Base-by-base conservation (phyloP, 2,113 vertebrate genomes). In the Larimichthys polyactis region DNA sequence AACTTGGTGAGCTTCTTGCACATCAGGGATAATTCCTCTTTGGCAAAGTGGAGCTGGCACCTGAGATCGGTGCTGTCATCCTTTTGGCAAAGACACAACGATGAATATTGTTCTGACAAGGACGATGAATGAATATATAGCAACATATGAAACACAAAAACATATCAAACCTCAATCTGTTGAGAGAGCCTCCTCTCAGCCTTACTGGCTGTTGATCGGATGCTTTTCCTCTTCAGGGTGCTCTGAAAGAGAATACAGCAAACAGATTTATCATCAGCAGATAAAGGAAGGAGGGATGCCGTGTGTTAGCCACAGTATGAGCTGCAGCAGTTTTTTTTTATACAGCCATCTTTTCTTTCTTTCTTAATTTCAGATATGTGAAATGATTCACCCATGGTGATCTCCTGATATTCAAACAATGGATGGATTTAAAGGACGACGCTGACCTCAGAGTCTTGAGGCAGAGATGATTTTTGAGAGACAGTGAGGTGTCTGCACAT, bases 1-100 rank as follows among this genome's bases (percentile, higher is more conserved):
- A 99, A 93, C 90, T 97, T 98, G 71, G 97, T 96, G 87, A 99
- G 96, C 94, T 99, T 99, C 94, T 99, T 99, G 93, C 98, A 99
- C 97, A 99, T 99, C 82, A 99, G 95, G 24, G 97, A 94, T 0
- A 97, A 97, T 90, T 99, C 98, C 81, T 99, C 98, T 94, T 99
- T 99, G 66, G 98, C 98, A 71, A 99, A 99, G 91, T 99, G 97
- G 75, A 99, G 95, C 87, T 99, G 98, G 93, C 98, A 99, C 93
- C 96, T 97, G 48, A 99, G 94, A 87, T 99, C 98, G 0, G 96
- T 94, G 0, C 94, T 97, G 95, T 99, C 98, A 90, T 99, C 98
- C 98, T 99, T 90, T 55, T 6, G 59, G 62, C 7, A 82, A 78
- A 84, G 20, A 70, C 65, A 80, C 8, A 52, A 74, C 11, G 71